Evolutionary conservation across 2,888 invertebrate species (phyloP), one percentile per base, ranked within the genome.

Genomic region (Hypomecis atomaria): DNA sequence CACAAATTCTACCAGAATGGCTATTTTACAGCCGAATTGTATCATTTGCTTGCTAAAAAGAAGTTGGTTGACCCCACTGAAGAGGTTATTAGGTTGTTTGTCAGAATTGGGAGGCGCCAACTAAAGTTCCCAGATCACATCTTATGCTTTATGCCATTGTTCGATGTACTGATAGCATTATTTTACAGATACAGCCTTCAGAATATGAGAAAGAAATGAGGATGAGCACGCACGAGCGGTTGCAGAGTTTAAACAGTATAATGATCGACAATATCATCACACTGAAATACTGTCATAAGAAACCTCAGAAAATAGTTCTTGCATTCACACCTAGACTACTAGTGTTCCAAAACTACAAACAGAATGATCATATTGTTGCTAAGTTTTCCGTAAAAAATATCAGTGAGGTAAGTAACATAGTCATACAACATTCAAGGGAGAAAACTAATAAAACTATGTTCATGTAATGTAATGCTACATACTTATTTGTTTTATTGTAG

Each of bases 331-430:
- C 95, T 0, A 90, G 83, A 71, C 76, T 94, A 23, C 77, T 95
- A 1, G 83, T 95, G 34, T 95, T 95, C 72, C 95, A 95, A 84
- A 94, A 94, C 78, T 95, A 92, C 78, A 84, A 88, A 62, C 86
- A 90, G 3, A 94, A 94, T 48, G 88, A 91, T 23, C 85, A 82
- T 70, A 89, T 94, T 63, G 85, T 87, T 23, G 86, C 94, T 0
- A 90, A 93, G 53, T 84, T 95, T 68, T 86, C 88, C 0, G 88
- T 95, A 58, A 92, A 88, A 74, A 95, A 95, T 81, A 88, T 87
- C 52, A 92, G 94, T 70, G 88, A 93, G 87, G 95, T 95, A 83
- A 5, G n/a, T 53, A 23, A 33, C 5, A 9, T 33, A n/a, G 34
- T 1, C 11, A 36, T 49, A n/a, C 38, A 52, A 9, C 49, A 7